These are phyloP conservation scores for Pseudanteris insignis DNA, from an alignment of 2,888 invertebrate species.

Conservation along the genomic window DNA sequence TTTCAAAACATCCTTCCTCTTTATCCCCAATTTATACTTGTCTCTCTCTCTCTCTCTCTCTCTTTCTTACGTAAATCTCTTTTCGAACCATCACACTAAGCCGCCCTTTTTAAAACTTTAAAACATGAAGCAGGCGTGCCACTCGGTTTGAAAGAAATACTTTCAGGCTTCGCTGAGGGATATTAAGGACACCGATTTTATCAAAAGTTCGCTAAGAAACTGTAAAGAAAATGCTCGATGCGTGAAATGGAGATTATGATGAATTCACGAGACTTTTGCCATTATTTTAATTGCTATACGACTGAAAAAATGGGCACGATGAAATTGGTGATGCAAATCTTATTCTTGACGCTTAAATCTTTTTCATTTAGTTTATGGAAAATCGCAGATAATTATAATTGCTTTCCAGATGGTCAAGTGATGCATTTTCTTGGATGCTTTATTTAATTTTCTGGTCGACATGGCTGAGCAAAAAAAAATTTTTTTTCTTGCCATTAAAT, in stretches of 20 bases:
- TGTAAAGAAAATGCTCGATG: slow-evolving; percentile 39
- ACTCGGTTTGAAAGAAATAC: slow-evolving; percentile 55
- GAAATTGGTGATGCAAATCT: no score
- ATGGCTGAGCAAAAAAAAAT: no score
- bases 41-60: slow-evolving; percentile 39
- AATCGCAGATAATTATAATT: no score
- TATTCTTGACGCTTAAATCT: no score
- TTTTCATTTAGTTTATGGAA: no score
- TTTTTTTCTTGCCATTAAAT: no score
- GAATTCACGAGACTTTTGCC: slow-evolving; percentile 30
- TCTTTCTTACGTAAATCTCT: slow-evolving; percentile 39
- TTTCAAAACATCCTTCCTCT: slow-evolving; percentile 58
- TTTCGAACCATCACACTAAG: slow-evolving; percentile 45
- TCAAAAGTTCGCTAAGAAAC: slow-evolving; percentile 37
- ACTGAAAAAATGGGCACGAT: no score
- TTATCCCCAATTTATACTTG: slow-evolving; percentile 48
- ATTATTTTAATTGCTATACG: slow-evolving; percentile 31
- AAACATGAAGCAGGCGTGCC: slow-evolving; percentile 56
- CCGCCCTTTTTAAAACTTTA: slow-evolving; percentile 59
- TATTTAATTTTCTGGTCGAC: no score
- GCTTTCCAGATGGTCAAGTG: no score
- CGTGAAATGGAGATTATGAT: slow-evolving; percentile 42
- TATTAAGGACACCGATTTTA: slow-evolving; percentile 51
- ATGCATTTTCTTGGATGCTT: no score
- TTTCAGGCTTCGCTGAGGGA: slow-evolving; percentile 54